Percentiles rank a stretch among this genome's conserved stretches.
These are phyloP conservation scores for Acrobeloides nanus DNA, from an alignment of 2,888 invertebrate species.

Conservation along the genomic window DNA sequence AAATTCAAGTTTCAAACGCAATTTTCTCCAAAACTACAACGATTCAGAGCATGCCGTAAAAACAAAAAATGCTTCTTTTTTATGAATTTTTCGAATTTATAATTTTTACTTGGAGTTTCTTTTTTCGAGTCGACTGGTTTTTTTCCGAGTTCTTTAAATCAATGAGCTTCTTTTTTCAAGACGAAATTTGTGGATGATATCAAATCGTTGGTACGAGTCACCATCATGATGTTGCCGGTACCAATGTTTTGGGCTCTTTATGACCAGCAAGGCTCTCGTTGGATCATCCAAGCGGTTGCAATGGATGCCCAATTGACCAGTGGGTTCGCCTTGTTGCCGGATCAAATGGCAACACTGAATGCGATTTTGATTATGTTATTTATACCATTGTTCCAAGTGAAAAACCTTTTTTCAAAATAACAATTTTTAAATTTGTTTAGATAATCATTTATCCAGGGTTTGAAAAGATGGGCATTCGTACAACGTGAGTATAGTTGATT, in stretches of 20 bases:
- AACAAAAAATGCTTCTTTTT: too few species aligned
- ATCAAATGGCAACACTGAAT: conserved; percentile 52
- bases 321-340: conserved; percentile 27
- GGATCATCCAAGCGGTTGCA: conserved; percentile 8
- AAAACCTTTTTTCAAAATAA: too few species aligned
- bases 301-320: background rate
- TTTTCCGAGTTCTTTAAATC: too few species aligned
- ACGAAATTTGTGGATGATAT: conserved; percentile 35
- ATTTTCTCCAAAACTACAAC: too few species aligned
- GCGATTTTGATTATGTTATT: conserved; percentile 56
- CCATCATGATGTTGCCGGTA: conserved; percentile 55
- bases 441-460: conserved; percentile 30
- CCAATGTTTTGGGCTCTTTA: conserved; percentile 95
- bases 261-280: conserved; percentile 70
- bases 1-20: too few species aligned
- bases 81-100: too few species aligned
- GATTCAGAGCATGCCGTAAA: too few species aligned
- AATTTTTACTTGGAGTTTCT: too few species aligned
- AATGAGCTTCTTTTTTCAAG: background rate
- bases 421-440: background rate
- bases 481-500: conserved; percentile 5
- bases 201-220: conserved; percentile 31
- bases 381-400: conserved; percentile 57
- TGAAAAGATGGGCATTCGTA: conserved; percentile 21
- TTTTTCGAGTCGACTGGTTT: too few species aligned